Evolutionary conservation across 2,113 vertebrate genomes (phyloP).

Genomic region (Trinectes maculatus): DNA sequence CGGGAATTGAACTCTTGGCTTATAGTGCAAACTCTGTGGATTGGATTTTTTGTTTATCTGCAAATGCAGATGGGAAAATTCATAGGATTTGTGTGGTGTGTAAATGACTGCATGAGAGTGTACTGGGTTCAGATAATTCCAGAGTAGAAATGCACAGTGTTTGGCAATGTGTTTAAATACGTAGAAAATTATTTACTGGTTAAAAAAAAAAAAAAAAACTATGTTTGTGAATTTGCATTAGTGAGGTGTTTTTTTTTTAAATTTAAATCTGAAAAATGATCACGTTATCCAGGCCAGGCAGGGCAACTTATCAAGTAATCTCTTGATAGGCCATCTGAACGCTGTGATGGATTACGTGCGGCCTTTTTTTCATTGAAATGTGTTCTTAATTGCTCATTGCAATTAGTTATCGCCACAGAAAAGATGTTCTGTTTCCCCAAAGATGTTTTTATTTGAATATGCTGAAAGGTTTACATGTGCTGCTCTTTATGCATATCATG

Average conservation of each 20-base stretch:
- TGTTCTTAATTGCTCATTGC: slow-evolving; percentile 72
- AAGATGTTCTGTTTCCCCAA: slow-evolving; percentile 42
- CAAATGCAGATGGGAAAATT: slow-evolving; percentile 60
- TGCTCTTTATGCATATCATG: slow-evolving; percentile 10
- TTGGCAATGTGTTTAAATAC: slow-evolving; percentile 1
- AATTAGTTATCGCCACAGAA: slow-evolving; percentile 60
- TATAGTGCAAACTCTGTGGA: slow-evolving; percentile 50
- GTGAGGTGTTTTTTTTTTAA: too few relatives aligned
- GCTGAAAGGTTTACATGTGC: slow-evolving; percentile 3
- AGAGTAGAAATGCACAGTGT: neutral
- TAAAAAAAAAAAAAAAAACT: neutral
- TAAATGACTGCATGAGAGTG: slow-evolving; percentile 27
- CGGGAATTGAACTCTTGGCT: slow-evolving; percentile 54
- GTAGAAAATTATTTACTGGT: neutral
- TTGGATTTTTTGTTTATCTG: slow-evolving; percentile 65
- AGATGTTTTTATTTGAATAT: slow-evolving; percentile 29
- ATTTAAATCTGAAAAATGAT: slow-evolving; percentile 75
- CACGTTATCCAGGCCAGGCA: slow-evolving; percentile 70
- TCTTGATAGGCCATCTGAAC: slow-evolving; percentile 69
- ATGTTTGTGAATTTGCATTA: too few relatives aligned
- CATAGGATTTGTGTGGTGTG: slow-evolving; percentile 13
- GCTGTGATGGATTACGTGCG: slow-evolving; percentile 71
- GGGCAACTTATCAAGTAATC: slow-evolving; percentile 77
- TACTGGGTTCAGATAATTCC: slow-evolving; percentile 1
- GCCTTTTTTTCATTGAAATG: slow-evolving; percentile 49